Base-by-base conservation (phyloP, 2,113 vertebrate species). In the Oreotrochilus melanogaster region DNA sequence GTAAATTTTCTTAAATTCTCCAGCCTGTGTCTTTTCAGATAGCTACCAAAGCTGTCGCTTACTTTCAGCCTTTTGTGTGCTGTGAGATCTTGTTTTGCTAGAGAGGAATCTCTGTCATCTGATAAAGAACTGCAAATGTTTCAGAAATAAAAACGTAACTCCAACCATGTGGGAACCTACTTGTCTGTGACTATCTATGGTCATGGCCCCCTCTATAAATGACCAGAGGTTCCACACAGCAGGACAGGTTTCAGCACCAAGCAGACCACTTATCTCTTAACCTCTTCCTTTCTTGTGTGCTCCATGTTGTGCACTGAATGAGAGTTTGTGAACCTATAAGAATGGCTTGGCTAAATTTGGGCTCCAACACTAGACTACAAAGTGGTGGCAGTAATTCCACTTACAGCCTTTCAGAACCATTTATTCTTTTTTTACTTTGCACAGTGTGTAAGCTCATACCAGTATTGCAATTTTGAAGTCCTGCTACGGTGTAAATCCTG, bases 1-100 rank as follows among this genome's bases (percentile, higher is more conserved):
- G 70, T 91, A 53, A 58, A 80, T 92, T 72, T 47, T 21, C 61
- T 74, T 69, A 79, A 74, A 57, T 88, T 79, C 35, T 79, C 18
- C 25, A 88, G n/a, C 30, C 18, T 69, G 5, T 45, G 5, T 42
- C 5, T 72, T 86, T 91, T 74, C 64, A 78, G 76, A 65, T 17
- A 74, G 30, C 23, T 80, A 47, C 39, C 0, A 0, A 58, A 50
- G 17, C 31, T 30, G 66, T 72, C 43, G 45, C 43, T 89, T 73
- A 37, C 47, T 39, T 85, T 80, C 60, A 89, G 51, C 30, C 8
- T 78, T 73, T 27, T 30, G 9, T 50, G 27, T 31, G 16, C 51
- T 50, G 2, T 62, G n/a, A 24, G 21, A 84, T 71, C 11, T 31
- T 71, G 18, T 87, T 89, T 78, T 62, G 37, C 47, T 70, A 56